Evolutionary conservation across 2,888 invertebrate species (phyloP).

Genomic region (Epistrophella euchroma): DNA sequence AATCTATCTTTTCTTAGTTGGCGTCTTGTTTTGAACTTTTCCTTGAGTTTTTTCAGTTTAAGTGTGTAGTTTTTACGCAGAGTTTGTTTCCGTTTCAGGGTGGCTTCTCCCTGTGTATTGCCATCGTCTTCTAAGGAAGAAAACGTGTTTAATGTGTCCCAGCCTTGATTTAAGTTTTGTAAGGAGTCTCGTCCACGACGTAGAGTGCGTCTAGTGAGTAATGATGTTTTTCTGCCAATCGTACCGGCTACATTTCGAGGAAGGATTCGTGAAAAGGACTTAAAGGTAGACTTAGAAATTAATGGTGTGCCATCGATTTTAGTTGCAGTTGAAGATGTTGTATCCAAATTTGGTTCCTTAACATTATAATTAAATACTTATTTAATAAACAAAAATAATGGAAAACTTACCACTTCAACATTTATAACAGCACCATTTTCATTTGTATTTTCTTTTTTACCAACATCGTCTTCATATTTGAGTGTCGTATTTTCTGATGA

Average conservation of each 20-base stretch:
- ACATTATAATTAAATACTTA: neutral
- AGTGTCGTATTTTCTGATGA: neutral
- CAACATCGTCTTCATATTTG: neutral
- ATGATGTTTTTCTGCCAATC: constrained; percentile 9
- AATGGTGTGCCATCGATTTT: no score
- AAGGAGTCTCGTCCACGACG: neutral
- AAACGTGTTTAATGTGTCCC: neutral
- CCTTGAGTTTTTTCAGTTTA: neutral
- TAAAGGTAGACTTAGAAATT: neutral
- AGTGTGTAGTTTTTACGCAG: constrained; percentile 5
- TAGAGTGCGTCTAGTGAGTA: neutral
- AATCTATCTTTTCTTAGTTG: neutral
- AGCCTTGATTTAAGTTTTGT: neutral
- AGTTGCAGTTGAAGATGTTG: neutral
- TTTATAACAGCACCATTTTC: neutral
- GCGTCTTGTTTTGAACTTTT: constrained; percentile 10
- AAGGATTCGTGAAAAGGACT: neutral
- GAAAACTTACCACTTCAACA: neutral
- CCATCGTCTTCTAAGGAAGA: neutral
- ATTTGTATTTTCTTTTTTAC: neutral
- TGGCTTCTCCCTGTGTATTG: neutral
- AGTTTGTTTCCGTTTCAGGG: neutral
- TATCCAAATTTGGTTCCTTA: neutral
- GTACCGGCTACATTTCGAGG: neutral
- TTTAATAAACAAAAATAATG: neutral